A percentile compares a stretch with the other conserved stretches of the same genome.
These are phyloP conservation scores for Artibeus lituratus DNA, from an alignment of 2,797 vertebrate genomes.

Conservation along the genomic window DNA sequence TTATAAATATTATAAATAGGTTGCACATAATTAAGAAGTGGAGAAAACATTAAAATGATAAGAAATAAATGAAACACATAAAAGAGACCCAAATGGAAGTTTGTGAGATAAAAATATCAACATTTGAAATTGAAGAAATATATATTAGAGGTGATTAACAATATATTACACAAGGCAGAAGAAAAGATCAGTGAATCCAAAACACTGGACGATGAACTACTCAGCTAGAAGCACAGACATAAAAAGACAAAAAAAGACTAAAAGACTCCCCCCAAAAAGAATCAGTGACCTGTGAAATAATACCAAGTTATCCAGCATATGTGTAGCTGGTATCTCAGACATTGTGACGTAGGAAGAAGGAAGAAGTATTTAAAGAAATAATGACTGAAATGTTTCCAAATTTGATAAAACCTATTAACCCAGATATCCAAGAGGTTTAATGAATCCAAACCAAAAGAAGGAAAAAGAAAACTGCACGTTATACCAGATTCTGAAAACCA, in stretches of 20 bases:
- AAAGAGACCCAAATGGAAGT: background rate
- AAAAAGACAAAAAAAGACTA: background rate
- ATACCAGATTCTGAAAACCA: background rate
- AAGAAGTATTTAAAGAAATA: background rate
- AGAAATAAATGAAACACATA: background rate
- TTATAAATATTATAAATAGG: background rate
- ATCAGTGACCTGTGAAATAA: background rate
- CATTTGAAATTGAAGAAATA: background rate
- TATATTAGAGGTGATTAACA: background rate
- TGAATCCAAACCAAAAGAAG: background rate
- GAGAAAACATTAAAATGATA: conserved; percentile 4
- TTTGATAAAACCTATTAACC: background rate
- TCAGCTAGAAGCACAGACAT: background rate
- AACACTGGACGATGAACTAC: background rate
- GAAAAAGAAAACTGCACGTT: background rate
- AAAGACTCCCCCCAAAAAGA: background rate
- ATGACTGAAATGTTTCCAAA: background rate
- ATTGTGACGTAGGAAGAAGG: background rate
- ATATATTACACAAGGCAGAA: background rate
- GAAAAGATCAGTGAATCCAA: background rate
- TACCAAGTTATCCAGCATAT: background rate
- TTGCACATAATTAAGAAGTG: background rate
- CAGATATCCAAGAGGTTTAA: background rate
- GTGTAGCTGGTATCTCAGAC: background rate
- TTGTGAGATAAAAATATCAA: background rate